Percentiles rank a stretch among this genome's conserved stretches.
phyloP scores from a whole-genome alignment of 2,888 invertebrate species.

The Drosophila phalerata region DNA sequence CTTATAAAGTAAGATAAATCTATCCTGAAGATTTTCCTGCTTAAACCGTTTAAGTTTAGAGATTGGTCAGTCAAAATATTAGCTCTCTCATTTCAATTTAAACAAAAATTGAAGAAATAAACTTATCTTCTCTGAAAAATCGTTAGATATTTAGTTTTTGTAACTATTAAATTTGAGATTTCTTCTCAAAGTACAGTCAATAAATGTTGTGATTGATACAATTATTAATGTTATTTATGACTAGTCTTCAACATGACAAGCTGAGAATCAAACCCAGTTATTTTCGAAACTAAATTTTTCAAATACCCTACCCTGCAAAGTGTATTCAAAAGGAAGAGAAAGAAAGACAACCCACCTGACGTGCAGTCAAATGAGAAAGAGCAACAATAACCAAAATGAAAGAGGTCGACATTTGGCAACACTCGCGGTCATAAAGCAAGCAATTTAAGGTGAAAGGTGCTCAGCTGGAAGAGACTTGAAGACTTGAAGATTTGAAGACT shows the following conservation, averaged over 20 bases:
- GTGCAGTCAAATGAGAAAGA: slow-evolving; percentile 15
- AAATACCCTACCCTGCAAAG: not conserved
- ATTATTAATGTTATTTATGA: too few species aligned
- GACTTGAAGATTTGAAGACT: slow-evolving; percentile 23
- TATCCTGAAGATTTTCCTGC: too few species aligned
- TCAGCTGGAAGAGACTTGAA: slow-evolving; percentile 54
- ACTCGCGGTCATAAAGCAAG: slow-evolving; percentile 76
- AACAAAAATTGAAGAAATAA: not conserved
- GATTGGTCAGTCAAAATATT: too few species aligned
- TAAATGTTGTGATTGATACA: too few species aligned
- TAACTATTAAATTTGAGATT: not conserved
- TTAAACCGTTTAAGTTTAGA: not conserved
- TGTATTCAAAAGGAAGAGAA: not conserved
- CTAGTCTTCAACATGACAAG: too few species aligned
- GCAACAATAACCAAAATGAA: slow-evolving; percentile 51
- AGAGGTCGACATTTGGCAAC: slow-evolving; percentile 73
- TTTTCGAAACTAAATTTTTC: too few species aligned
- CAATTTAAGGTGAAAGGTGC: slow-evolving; percentile 80
- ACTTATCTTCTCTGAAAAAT: not conserved
- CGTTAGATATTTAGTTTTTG: not conserved
- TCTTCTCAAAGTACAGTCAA: too few species aligned
- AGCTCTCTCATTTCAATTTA: not conserved
- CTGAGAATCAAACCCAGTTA: too few species aligned
- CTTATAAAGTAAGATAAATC: too few species aligned
- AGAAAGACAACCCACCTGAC: slow-evolving; percentile 32